Evolutionary conservation across 2,888 invertebrate species (phyloP), one percentile per base, ranked within the genome.

Genomic region (Strigamia crassipes): DNA sequence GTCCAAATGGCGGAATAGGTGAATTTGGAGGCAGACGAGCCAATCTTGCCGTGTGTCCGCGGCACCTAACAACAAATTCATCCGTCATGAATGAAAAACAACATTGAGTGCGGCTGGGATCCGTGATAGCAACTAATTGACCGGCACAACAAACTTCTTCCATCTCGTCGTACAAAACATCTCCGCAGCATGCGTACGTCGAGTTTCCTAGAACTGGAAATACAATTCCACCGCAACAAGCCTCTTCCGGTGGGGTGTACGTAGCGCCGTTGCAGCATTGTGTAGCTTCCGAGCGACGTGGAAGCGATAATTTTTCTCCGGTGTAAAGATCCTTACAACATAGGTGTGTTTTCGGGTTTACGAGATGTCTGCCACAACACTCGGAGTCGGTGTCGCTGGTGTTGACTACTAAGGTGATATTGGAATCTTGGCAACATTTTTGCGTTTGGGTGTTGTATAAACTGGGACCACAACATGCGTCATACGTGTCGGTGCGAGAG

Each of bases 21-120:
- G 81, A 73, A 78, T 78, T 78, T 1, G 42, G 23, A 5, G 81
- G 81, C 31, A 81, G 15, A 23, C 31, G 41, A 23, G 81, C 77
- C 21, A 81, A 42, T 23, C 31, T 18, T 2, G 81, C 81, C 6
- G 27, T 21, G 13, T 81, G 81, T 18, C 42, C 81, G 13, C 46
- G 38, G 31, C 81, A 81, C 27, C 46, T 31, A 15, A 81, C 46
- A 0, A 38, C 23, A 42, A 42, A 78, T n/a, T 81, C 81, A 77
- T 81, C 81, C 27, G 78, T 78, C 81, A 81, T 81, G 27, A 77
- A 81, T 5, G 81, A 81, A 77, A 42, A 81, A 31, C 81, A 81
- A 78, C 81, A 81, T 12, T 34, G 23, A 0, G 77, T 73, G 18
- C 81, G 81, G 15, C 56, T 31, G 15, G 81, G 81, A 27, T 81